A percentile compares a stretch with the other conserved stretches of the same genome.
Conservation (phyloP, 2,113 vertebrate species). For the Hippoglossus stenolepis region DNA sequence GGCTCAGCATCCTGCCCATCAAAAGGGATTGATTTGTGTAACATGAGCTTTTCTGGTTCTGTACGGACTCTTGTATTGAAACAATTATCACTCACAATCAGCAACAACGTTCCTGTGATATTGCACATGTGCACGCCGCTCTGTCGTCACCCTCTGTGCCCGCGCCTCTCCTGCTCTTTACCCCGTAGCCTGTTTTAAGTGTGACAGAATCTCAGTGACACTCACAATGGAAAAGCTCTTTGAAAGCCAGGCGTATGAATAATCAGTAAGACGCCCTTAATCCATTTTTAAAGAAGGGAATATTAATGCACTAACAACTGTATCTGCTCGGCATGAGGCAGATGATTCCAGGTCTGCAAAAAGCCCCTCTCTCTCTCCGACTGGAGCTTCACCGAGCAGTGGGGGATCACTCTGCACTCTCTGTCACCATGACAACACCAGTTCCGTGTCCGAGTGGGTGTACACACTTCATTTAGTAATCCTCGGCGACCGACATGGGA, state of each 20-base stretch:
- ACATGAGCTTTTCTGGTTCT: constrained; percentile 1
- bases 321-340: constrained; percentile 67
- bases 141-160: constrained; percentile 58
- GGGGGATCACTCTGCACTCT: constrained; percentile 74
- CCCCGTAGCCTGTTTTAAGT: constrained; percentile 62
- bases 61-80: constrained; percentile 3
- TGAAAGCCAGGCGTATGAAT: constrained; percentile 76
- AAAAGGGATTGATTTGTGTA: neutral
- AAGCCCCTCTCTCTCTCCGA: constrained; percentile 43
- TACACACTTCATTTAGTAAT: constrained; percentile 80
- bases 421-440: constrained; percentile 84
- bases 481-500: constrained; percentile 69
- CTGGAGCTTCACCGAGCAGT: constrained; percentile 47
- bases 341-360: constrained; percentile 66
- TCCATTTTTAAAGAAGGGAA: constrained; percentile 74
- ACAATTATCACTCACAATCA: constrained; percentile 30
- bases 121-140: constrained; percentile 44
- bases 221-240: constrained; percentile 68
- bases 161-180: constrained; percentile 46
- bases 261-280: constrained; percentile 73
- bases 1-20: neutral
- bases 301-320: constrained; percentile 75
- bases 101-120: constrained; percentile 30
- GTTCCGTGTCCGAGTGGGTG: constrained; percentile 78
- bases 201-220: constrained; percentile 70